phyloP scores from a whole-genome alignment of 2,888 invertebrate genomes.

The Lymantria monacha region DNA sequence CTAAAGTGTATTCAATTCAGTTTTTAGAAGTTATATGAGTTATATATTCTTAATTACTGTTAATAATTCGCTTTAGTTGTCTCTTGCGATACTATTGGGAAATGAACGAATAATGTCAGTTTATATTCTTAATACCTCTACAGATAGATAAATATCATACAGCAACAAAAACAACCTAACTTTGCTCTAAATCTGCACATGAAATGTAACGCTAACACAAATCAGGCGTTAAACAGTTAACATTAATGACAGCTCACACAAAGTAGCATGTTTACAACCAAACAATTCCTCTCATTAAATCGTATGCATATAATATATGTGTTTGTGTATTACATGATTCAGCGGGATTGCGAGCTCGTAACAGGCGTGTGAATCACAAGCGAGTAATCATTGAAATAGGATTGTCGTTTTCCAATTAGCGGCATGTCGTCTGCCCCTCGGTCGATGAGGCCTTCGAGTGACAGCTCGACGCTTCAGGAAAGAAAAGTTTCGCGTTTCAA shows the following conservation, averaged over 20 bases:
- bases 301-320: conserved; percentile 30
- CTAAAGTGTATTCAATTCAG: no score
- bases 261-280: conserved; percentile 7
- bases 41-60: no score
- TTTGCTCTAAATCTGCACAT: no score
- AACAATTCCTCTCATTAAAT: conserved; percentile 29
- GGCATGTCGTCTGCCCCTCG: conserved; percentile 46
- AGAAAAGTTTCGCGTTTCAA: conserved; percentile 11
- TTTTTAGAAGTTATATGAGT: no score
- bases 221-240: conserved; percentile 11
- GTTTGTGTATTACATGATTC: conserved; percentile 34
- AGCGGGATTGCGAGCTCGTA: conserved; percentile 31
- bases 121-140: no score
- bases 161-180: no score
- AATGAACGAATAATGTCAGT: no score
- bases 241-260: conserved; percentile 6
- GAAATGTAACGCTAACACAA: conserved; percentile 7
- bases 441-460: conserved; percentile 35
- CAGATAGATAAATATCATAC: no score
- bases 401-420: conserved; percentile 78
- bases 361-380: conserved; percentile 44
- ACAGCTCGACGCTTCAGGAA: conserved; percentile 1
- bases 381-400: conserved; percentile 73
- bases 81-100: no score
- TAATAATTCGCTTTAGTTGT: no score